Evolutionary conservation across 1,140 invertebrate genomes (phyloP), one percentile per base, ranked within the genome.

Genomic region (Bombus turneri): DNA sequence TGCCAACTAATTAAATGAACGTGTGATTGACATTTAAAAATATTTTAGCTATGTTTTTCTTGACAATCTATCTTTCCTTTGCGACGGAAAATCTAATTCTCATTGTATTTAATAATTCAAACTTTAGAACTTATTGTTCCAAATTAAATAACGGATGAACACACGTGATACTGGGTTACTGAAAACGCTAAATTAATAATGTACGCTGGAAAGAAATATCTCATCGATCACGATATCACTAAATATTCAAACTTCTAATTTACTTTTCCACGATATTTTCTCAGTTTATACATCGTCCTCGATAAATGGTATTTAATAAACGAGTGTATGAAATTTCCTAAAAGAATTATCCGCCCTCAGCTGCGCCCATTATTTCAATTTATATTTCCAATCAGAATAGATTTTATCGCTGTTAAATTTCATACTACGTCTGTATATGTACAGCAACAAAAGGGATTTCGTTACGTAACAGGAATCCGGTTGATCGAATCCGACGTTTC

Each of bases 11-110:
- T 53, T 53, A 53, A 76, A 75, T 28, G 39, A 72, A 47, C 6
- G 13, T 41, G 12, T 22, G 28, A 0, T 18, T 31, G 3, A 0
- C 3, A 8, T 8, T 22, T 31, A 10, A 3, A 43, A 73, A 43
- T 53, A 15, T 66, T 66, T 64, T 10, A 5, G 0, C 9, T 12
- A 10, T n/a, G 18, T 31, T 66, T 6, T 18, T 34, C 4, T 1
- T 68, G 31, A 10, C 2, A 53, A 25, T 1, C 9, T 53, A 43
- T 8, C 25, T 47, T 10, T 22, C 22, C 12, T 25, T 47, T 6
- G 5, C 15, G n/a, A 15, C 2, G 6, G 5, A 15, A 31, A 25
- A 68, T 37, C 22, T 68, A 18, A 37, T 25, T 18, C n/a, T 0
- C 9, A 4, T 25, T 18, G 1, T 25, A 34, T 68, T 25, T 68